Base-by-base conservation (phyloP, 2,888 invertebrate species). In the Drosophila borborema region DNA sequence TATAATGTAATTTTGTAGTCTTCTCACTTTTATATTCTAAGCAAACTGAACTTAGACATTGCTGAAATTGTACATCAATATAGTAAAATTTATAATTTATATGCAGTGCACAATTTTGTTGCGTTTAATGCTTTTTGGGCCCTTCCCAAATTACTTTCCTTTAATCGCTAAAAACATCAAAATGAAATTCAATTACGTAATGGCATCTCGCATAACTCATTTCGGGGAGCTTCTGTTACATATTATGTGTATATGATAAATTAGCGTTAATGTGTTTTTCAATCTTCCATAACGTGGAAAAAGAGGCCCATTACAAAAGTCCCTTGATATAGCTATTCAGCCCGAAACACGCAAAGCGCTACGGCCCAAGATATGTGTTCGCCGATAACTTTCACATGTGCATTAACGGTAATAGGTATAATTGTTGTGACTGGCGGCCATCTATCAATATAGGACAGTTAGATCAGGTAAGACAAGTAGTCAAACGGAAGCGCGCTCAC, bases 391-490 rank as follows among this genome's bases (percentile, higher is more conserved):
- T 68, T 62, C 59, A 76, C 70, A 61, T 75, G 59, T 58, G 54
- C 80, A 78, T 75, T 79, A 68, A 46, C 64, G 62, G 45, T 72
- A 78, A 69, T 64, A 43, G 43, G 31, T 48, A 36, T 66, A 72
- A 72, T 74, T 74, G 53, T 34, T 64, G 31, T 61, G 63, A 46
- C 31, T 67, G 67, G 54, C 12, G 51, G 18, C 45, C 43, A 79
- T 62, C 60, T 45, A 72, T 73, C 73, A 79, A 65, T 48, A 55
- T 56, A 40, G 34, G 16, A 49, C 31, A 49, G n/a, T 49, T 31
- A 12, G 31, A 12, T 31, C 31, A 31, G 49, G 34, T 34, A 45
- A 20, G 23, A 41, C 40, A 9, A 4, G 10, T n/a, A 12, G 23
- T 18, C 7, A 12, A 12, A 12, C 31, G 1, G 31, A 18, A 18